phyloP scores from a whole-genome alignment of 1,140 invertebrate species.

The Penaeus vannamei region DNA sequence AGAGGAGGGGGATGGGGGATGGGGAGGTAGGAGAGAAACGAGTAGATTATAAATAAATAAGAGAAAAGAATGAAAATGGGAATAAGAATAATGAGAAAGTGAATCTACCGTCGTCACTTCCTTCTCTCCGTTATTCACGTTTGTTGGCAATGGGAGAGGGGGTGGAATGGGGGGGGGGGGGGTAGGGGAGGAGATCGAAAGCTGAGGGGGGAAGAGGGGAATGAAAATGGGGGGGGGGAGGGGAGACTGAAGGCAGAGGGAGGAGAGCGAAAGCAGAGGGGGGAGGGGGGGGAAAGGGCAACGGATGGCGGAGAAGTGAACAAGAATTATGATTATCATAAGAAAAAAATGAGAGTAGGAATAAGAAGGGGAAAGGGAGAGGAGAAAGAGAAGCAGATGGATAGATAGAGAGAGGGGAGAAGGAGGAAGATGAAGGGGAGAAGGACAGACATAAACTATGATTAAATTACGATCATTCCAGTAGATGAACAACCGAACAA shows the following conservation, averaged over 20 bases:
- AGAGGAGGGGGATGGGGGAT: too few relatives aligned
- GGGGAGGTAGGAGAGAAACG: too few relatives aligned
- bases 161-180: not conserved
- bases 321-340: conserved; percentile 39
- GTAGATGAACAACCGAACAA: too few relatives aligned
- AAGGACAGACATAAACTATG: not conserved
- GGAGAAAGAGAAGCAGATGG: conserved; percentile 20
- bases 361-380: not conserved
- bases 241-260: not conserved
- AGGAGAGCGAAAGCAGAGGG: not conserved
- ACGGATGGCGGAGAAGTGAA: not conserved
- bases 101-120: too few relatives aligned
- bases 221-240: not conserved
- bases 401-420: conserved; percentile 23
- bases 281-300: not conserved
- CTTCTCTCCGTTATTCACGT: too few relatives aligned
- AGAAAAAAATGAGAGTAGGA: conserved; percentile 11
- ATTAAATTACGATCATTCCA: conserved; percentile 4
- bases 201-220: not conserved
- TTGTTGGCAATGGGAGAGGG: not conserved
- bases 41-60: too few relatives aligned
- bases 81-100: too few relatives aligned
- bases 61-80: too few relatives aligned
- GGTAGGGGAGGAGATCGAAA: not conserved
- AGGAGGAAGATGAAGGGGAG: not conserved